phyloP scores from a whole-genome alignment of 2,113 vertebrate genomes.

The Phalacrocorax pelagicus region DNA sequence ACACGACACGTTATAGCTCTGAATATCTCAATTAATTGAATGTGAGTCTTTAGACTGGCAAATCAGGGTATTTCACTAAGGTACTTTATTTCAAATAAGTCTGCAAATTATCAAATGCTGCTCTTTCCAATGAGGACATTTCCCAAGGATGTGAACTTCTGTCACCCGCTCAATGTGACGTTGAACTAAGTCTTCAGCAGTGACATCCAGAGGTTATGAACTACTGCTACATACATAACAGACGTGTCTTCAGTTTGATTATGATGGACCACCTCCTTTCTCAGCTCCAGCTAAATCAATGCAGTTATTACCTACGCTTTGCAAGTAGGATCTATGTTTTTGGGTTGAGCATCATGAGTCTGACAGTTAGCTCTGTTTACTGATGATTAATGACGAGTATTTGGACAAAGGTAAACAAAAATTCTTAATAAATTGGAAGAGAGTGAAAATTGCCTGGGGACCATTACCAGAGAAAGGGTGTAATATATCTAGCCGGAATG shows the following conservation, averaged over 20 bases:
- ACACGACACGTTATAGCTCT: not conserved
- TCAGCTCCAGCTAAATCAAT: not conserved
- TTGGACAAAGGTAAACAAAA: constrained; percentile 53
- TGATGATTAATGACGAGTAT: constrained; percentile 29
- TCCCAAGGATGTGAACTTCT: not conserved
- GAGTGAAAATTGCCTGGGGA: not conserved
- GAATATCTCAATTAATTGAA: not conserved
- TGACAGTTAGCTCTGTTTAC: constrained; percentile 9
- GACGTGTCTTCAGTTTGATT: not conserved
- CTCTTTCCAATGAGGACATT: not conserved
- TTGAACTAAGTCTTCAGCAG: not conserved
- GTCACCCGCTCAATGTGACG: not conserved
- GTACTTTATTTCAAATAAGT: not conserved
- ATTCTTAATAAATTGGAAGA: constrained; percentile 35
- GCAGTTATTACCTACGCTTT: not conserved
- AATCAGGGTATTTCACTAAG: not conserved
- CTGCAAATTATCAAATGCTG: not conserved
- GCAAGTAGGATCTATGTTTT: not conserved
- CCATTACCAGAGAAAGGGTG: constrained; percentile 1
- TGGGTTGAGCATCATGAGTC: not conserved
- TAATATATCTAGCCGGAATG: constrained; percentile 16
- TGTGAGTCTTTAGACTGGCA: not conserved
- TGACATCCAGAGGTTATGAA: not conserved
- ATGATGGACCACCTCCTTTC: not conserved
- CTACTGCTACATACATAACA: not conserved